phyloP scores from a whole-genome alignment of 2,888 invertebrate genomes.

The Scaeva pyrastri region DNA sequence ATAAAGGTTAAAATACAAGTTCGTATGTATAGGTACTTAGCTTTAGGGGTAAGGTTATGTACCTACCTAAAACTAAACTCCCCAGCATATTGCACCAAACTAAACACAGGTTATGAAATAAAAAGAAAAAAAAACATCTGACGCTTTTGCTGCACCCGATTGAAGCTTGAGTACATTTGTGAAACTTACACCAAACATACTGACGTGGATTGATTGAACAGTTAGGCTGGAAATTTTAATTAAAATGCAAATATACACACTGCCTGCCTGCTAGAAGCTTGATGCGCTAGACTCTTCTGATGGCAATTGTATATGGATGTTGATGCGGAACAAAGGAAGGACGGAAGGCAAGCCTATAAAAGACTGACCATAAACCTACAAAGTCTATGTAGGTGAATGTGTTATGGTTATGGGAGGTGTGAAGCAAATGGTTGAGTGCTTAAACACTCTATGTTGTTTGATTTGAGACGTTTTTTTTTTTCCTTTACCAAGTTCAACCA shows the following conservation, averaged over 20 bases:
- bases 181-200: slow-evolving; percentile 67
- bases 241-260: slow-evolving; percentile 78
- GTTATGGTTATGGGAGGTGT: slow-evolving; percentile 8
- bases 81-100: slow-evolving; percentile 51
- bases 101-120: slow-evolving; percentile 44
- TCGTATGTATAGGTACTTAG: too few species aligned
- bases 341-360: slow-evolving; percentile 20
- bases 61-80: slow-evolving; percentile 23
- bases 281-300: background rate
- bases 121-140: background rate
- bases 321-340: slow-evolving; percentile 50
- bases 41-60: background rate
- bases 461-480: background rate
- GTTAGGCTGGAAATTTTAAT: slow-evolving; percentile 78
- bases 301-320: too few species aligned
- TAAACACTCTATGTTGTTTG: background rate
- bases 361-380: slow-evolving; percentile 11
- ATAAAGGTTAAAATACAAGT: background rate
- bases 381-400: background rate
- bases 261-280: background rate
- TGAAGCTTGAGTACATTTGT: slow-evolving; percentile 66
- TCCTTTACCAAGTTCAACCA: too few species aligned
- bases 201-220: slow-evolving; percentile 75
- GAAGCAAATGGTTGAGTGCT: background rate
- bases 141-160: slow-evolving; percentile 21